A percentile compares a stretch with the other conserved stretches of the same genome.
phyloP scores from a whole-genome alignment of 2,113 vertebrate species.

The Aix galericulata region DNA sequence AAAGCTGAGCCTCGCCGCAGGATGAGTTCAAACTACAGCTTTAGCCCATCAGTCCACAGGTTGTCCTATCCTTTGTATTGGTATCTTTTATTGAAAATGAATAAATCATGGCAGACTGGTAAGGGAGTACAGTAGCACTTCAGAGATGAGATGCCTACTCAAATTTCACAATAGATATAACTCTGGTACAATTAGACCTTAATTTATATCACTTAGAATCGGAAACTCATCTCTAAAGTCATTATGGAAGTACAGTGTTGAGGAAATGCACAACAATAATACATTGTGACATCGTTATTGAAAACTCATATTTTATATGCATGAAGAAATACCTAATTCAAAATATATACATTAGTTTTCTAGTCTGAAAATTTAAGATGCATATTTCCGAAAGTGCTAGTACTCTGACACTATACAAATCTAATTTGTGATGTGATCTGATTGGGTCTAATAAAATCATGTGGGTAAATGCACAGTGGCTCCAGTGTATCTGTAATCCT shows the following conservation, averaged over 20 bases:
- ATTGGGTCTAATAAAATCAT: neutral
- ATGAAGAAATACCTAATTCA: neutral
- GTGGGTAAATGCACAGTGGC: neutral
- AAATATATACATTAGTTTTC: neutral
- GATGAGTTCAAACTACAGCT: neutral
- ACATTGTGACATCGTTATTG: neutral
- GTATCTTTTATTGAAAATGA: neutral
- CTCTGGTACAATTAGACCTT: neutral
- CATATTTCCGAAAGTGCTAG: neutral
- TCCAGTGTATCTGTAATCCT: neutral
- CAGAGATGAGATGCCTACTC: neutral
- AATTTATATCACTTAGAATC: neutral
- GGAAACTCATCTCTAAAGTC: neutral
- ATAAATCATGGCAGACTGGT: neutral
- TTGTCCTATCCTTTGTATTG: neutral
- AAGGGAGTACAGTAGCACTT: neutral
- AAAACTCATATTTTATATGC: neutral
- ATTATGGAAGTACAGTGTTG: neutral
- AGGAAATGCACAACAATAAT: neutral
- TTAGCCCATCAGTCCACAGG: neutral
- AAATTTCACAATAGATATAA: neutral
- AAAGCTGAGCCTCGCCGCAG: neutral
- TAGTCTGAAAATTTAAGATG: neutral
- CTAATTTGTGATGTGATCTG: slow-evolving; percentile 12
- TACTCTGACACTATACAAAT: neutral